phyloP scores from a whole-genome alignment of 2,797 vertebrate genomes.

The Notoglanidium macrostoma region DNA sequence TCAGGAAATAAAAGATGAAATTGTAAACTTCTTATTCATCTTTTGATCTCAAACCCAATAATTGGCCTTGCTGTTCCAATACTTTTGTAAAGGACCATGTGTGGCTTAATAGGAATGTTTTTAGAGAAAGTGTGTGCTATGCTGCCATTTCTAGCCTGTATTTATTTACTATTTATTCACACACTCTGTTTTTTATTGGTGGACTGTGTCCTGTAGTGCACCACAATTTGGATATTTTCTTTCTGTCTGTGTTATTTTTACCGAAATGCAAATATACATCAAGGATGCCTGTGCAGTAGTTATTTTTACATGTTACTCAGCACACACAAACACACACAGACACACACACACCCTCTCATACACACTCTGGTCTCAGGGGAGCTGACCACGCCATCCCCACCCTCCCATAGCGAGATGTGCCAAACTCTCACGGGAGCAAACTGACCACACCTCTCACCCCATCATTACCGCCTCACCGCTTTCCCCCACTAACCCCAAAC shows the following conservation, averaged over 20 bases:
- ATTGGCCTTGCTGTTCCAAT: background rate
- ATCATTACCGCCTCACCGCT: constrained; percentile 72
- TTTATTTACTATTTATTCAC: constrained; percentile 20
- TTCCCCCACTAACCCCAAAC: constrained; percentile 61
- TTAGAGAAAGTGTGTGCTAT: too few species aligned
- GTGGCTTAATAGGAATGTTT: background rate
- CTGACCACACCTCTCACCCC: constrained; percentile 70
- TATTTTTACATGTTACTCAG: constrained; percentile 38
- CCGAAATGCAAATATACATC: constrained; percentile 41
- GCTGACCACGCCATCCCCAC: constrained; percentile 65
- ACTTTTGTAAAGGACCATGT: background rate
- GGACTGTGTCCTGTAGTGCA: background rate
- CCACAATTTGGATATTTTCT: constrained; percentile 11
- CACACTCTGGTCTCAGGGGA: constrained; percentile 62
- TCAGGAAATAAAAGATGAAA: background rate
- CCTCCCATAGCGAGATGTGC: constrained; percentile 62
- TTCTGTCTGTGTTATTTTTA: background rate
- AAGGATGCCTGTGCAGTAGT: constrained; percentile 2
- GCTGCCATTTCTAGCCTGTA: background rate
- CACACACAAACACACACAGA: constrained; percentile 38
- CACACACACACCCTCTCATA: constrained; percentile 10
- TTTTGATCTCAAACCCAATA: background rate
- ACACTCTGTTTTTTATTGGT: background rate
- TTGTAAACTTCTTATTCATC: background rate
- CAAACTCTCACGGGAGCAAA: constrained; percentile 63